Evolutionary conservation across 2,888 invertebrate species (phyloP), one percentile per base, ranked within the genome.

Genomic region (Venusia cambrica): DNA sequence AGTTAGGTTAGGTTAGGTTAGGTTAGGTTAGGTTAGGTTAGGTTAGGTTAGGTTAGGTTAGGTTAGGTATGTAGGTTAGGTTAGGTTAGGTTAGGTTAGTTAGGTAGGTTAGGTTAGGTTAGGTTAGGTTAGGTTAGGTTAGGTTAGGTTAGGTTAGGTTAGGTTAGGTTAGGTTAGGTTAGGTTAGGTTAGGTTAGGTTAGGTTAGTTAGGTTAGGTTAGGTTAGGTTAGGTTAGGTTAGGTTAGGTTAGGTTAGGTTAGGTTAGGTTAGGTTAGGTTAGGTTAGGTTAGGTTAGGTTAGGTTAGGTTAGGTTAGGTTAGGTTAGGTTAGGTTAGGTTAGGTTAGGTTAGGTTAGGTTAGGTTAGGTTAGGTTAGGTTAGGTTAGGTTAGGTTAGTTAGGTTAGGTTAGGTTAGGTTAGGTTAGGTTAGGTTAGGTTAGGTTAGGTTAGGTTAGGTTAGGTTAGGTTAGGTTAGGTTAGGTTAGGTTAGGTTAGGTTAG

Each of bases 241-340:
- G 42, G 38, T 39, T 39, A 38, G 42, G 44, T 36, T 44, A 41
- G 39, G 44, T 38, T 40, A 38, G 41, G 44, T 41, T 44, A 47
- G 46, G 42, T 43, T 37, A 47, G 47, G 47, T 47, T 47, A 47
- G 47, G 47, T 47, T 43, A 47, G 47, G 47, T 47, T 43, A 47
- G 43, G 47, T 42, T 47, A n/a, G n/a, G n/a, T n/a, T n/a, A n/a
- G n/a, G n/a, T n/a, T 44, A 43, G 47, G 47, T 47, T 47, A 41
- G 43, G 47, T 40, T 44, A 42, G 44, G 48, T 45, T 47, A 47
- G 47, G 47, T 43, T 38, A 46, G 45, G 45, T 39, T 46, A 38
- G 46, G 42, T 42, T 42, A 37, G 34, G 42, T 37, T 37, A 42
- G 38, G 38, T 38, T 38, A 38, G 38, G 38, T 38, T 38, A 38